Evolutionary conservation across 2,797 vertebrate genomes (phyloP), one percentile per base, ranked within the genome.

Genomic region (Enteromius unitaeniatus): DNA sequence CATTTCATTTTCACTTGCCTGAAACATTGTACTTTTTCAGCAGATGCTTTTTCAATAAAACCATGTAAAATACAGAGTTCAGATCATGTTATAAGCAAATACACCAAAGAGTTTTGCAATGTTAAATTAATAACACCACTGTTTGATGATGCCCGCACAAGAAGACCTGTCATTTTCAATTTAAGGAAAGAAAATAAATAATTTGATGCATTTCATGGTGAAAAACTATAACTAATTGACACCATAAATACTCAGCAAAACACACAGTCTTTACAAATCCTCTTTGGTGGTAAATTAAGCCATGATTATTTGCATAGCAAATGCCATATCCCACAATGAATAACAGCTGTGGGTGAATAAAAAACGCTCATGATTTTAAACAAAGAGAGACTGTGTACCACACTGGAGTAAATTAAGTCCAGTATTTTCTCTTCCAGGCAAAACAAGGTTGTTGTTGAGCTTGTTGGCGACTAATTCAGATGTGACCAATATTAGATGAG

Each of bases 231-330:
- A 69, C 15, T 58, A 77, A 14, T 2, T 65, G 26, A 65, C 19
- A 65, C 11, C 42, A 64, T 31, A 34, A 53, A 34, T 34, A 53
- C 77, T 78, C n/a, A 17, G 3, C 5, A 2, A 42, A 42, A 42
- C 40, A 42, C 40, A 64, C 11, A 15, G 14, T 14, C 31, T 40
- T 78, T 2, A 34, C n/a, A 47, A 47, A 81, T 42, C 21, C 17
- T 76, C n/a, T 4, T 64, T 49, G 55, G 47, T 42, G 62, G 17
- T 68, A 15, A 67, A 67, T 53, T 9, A 76, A 65, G 26, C 81
- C 34, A 53, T 6, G 9, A 42, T 83, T 67, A 55, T 82, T 55
- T 83, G 72, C 49, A 77, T 68, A 55, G 73, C 11, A 83, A 77
- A 83, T 34, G 28, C 11, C 10, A 58, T 23, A 80, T 17, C 60